A percentile compares a stretch with the other conserved stretches of the same genome.
Evolutionary conservation across 2,797 vertebrate species (phyloP).

Genomic region (Sylvilagus floridanus): DNA sequence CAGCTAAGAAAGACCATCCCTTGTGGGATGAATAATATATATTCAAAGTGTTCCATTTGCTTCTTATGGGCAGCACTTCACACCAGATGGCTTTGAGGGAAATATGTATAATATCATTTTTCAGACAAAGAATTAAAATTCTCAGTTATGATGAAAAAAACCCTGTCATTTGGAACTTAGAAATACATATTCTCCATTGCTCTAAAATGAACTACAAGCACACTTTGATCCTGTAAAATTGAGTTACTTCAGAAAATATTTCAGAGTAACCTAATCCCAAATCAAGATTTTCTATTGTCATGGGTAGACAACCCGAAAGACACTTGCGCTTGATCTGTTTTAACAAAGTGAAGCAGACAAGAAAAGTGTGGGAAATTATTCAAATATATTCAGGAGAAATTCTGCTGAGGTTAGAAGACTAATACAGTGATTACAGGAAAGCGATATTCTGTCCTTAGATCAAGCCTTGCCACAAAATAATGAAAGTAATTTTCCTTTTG

Average conservation of each 20-base stretch:
- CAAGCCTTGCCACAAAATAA: conserved; percentile 11
- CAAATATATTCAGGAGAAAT: conserved; percentile 18
- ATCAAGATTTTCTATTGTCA: conserved; percentile 29
- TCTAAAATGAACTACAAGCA: conserved; percentile 54
- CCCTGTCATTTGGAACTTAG: conserved; percentile 60
- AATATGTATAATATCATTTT: conserved; percentile 63
- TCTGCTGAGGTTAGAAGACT: conserved; percentile 19
- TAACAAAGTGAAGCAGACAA: background rate
- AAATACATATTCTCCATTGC: conserved; percentile 51
- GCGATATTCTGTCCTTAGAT: conserved; percentile 4
- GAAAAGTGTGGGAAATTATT: conserved; percentile 47
- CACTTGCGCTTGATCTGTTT: background rate
- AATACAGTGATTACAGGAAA: conserved; percentile 1
- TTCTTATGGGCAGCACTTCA: conserved; percentile 67
- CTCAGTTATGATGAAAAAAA: conserved; percentile 19
- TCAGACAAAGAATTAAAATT: conserved; percentile 65
- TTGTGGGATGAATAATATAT: conserved; percentile 16
- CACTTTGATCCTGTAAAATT: conserved; percentile 45
- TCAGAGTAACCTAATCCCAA: conserved; percentile 61
- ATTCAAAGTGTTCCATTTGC: conserved; percentile 33
- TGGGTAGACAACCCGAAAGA: background rate
- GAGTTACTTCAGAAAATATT: conserved; percentile 61
- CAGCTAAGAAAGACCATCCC: background rate
- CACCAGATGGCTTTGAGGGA: conserved; percentile 19
- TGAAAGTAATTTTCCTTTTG: conserved; percentile 30